These are phyloP conservation scores for Rhingia campestris DNA, from an alignment of 2,888 invertebrate species.

Conservation along the genomic window DNA sequence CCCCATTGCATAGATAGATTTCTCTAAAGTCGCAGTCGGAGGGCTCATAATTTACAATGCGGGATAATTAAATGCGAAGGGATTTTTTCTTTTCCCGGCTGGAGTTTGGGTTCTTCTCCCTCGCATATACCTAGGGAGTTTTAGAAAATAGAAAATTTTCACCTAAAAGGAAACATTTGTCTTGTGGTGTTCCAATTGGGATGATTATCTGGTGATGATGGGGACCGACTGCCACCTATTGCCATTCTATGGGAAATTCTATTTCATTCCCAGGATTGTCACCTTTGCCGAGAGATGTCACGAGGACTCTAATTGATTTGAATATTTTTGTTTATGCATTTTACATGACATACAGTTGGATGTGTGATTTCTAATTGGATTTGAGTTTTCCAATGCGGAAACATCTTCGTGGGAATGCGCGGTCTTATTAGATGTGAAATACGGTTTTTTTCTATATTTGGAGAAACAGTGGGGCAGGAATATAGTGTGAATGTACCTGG, in stretches of 20 bases:
- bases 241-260: slow-evolving; percentile 61
- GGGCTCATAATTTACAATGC: slow-evolving; percentile 63
- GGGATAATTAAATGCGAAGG: slow-evolving; percentile 70
- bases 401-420: slow-evolving; percentile 53
- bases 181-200: slow-evolving; percentile 43
- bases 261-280: slow-evolving; percentile 80
- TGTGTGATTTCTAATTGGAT: slow-evolving; percentile 34
- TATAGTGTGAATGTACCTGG: no score
- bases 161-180: slow-evolving; percentile 47
- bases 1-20: slow-evolving; percentile 58
- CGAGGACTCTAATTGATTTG: slow-evolving; percentile 56
- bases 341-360: slow-evolving; percentile 32
- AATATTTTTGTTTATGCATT: slow-evolving; percentile 35
- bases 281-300: slow-evolving; percentile 74
- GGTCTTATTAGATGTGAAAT: neutral
- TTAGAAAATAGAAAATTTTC: slow-evolving; percentile 39
- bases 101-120: slow-evolving; percentile 13
- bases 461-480: no score
- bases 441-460: neutral
- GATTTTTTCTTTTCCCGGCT: slow-evolving; percentile 39
- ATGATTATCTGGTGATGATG: slow-evolving; percentile 20
- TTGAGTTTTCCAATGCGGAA: neutral
- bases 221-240: slow-evolving; percentile 26
- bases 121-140: neutral
- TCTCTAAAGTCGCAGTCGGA: slow-evolving; percentile 39